These are phyloP conservation scores for Psammodynastes pulverulentus DNA, from an alignment of 2,113 vertebrate species.

Conservation along the genomic window DNA sequence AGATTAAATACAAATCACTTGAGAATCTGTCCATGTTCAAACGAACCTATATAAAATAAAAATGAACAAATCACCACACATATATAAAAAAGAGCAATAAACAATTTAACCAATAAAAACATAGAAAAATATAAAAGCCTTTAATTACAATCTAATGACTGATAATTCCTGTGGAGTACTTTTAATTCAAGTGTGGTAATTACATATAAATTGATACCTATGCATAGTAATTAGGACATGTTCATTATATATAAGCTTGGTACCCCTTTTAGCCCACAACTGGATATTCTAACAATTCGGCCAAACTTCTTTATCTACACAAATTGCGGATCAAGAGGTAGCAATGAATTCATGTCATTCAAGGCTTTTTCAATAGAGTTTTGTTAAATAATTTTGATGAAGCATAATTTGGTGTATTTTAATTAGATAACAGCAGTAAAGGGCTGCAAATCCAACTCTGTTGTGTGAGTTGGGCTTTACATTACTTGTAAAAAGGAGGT, in stretches of 20 bases:
- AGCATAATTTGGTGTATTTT: neutral
- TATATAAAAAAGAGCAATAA: neutral
- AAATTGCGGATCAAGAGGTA: neutral
- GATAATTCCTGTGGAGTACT: neutral
- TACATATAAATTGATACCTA: neutral
- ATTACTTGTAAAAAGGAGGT: neutral
- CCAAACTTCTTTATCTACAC: rapidly evolving
- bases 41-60: neutral
- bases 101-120: neutral
- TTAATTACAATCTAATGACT: neutral
- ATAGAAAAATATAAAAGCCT: neutral
- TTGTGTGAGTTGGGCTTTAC: neutral
- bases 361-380: neutral
- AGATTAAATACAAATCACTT: neutral
- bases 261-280: neutral
- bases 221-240: neutral
- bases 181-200: neutral
- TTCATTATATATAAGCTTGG: neutral
- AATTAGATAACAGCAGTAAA: neutral
- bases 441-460: neutral
- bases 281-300: neutral
- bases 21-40: neutral
- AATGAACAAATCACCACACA: neutral
- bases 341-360: neutral
- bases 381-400: neutral